Evolutionary conservation across 2,888 invertebrate species (phyloP), one percentile per base, ranked within the genome.

Genomic region (Ichneumoninae sp.): DNA sequence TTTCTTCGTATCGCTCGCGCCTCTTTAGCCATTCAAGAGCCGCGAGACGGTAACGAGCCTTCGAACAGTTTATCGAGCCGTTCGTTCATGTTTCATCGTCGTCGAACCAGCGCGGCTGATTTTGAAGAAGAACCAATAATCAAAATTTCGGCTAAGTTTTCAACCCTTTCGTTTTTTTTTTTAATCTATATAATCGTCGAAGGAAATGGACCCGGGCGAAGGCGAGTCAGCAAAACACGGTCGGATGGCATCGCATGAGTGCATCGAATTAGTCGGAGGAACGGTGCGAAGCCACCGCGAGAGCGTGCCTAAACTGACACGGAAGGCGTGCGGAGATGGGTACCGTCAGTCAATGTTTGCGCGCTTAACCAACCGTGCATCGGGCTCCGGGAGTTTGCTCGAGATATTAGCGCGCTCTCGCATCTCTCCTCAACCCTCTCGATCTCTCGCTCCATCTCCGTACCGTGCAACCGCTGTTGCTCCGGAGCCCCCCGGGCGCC

Each of bases 271-370:
- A 82, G 79, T 57, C 60, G 33, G 60, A 80, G 82, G 70, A 71
- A 66, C 57, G 66, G 54, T 68, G 57, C 68, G 78, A 77, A 83
- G 78, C 77, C 82, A 86, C 82, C 80, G 70, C 80, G 84, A 79
- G 82, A 86, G 66, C 68, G 79, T 74, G 74, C 77, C 86, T 83
- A 77, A 87, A 87, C 83, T 84, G 86, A 86, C 87, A 84, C 83
- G 87, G 82, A 83, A 85, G 84, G 84, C 86, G 87, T 85, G 85
- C 80, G 80, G 76, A 80, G 86, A 88, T 86, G 86, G 87, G 87
- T 87, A 86, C 86, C 87, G 86, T 90, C 89, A 90, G 92, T 91
- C 90, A 91, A 90, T 92, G 91, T 92, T 92, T 92, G 91, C 91
- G 78, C 88, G 90, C 89, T 89, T 91, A 92, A 92, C 90, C 92